These are phyloP conservation scores for Ascaphus truei DNA, from an alignment of 2,113 vertebrate genomes.

Conservation along the genomic window DNA sequence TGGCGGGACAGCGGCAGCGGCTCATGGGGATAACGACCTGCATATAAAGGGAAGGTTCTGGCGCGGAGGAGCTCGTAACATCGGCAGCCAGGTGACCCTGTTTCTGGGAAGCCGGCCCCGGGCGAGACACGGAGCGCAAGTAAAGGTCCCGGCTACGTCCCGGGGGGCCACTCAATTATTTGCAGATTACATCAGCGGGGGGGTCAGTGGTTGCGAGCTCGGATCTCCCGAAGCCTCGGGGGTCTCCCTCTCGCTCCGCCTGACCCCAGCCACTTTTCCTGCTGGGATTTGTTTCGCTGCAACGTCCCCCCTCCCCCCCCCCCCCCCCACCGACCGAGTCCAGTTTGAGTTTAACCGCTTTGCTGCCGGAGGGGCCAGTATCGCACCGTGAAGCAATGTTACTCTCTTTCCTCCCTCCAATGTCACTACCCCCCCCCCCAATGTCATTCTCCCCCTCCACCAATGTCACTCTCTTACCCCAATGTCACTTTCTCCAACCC, in stretches of 20 bases:
- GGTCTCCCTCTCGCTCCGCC: neutral
- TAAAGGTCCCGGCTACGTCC: slow-evolving; percentile 17
- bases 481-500: no score
- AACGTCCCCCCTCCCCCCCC: slow-evolving; percentile 32
- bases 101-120: slow-evolving; percentile 32
- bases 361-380: neutral
- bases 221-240: neutral
- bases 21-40: no score
- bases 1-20: no score
- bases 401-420: no score
- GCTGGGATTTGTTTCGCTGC: no score
- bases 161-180: slow-evolving; percentile 30
- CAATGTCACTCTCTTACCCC: no score
- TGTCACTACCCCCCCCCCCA: no score
- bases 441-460: no score
- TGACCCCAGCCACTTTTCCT: slow-evolving; percentile 19
- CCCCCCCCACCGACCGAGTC: neutral
- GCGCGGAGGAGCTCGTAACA: slow-evolving; percentile 26
- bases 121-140: slow-evolving; percentile 30
- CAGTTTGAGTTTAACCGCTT: neutral
- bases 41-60: slow-evolving; percentile 22
- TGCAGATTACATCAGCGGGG: slow-evolving; percentile 32
- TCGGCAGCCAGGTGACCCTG: slow-evolving; percentile 33
- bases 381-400: neutral
- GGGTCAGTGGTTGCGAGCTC: slow-evolving; percentile 20